A percentile compares a stretch with the other conserved stretches of the same genome.
Evolutionary conservation across 2,797 vertebrate species (phyloP).

Genomic region (Echeneis naucrates): DNA sequence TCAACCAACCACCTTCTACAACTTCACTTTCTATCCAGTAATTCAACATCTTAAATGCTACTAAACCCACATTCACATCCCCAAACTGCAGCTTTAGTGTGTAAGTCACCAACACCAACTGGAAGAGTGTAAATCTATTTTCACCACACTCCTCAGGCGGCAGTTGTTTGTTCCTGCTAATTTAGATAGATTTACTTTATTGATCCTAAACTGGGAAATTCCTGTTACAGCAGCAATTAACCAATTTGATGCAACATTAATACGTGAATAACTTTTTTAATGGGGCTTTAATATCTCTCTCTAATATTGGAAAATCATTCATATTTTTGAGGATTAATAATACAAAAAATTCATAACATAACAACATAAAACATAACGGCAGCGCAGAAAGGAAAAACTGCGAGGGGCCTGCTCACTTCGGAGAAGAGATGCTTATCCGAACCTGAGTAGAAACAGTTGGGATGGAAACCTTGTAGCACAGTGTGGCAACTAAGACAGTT

Average conservation of each 20-base stretch:
- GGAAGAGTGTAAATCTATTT: not conserved
- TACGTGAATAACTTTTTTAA: not conserved
- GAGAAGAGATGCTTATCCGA: constrained; percentile 71
- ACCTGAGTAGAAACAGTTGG: constrained; percentile 60
- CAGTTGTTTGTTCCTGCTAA: not conserved
- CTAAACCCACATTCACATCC: too few relatives aligned
- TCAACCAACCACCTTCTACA: too few relatives aligned
- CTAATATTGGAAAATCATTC: not conserved
- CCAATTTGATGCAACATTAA: not conserved
- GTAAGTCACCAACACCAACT: not conserved
- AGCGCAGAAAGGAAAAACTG: constrained; percentile 45
- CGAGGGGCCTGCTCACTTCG: constrained; percentile 62
- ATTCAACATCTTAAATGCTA: too few relatives aligned
- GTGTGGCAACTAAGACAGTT: constrained; percentile 63
- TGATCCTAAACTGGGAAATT: too few relatives aligned
- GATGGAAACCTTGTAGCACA: constrained; percentile 46
- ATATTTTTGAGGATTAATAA: not conserved
- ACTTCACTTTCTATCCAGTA: too few relatives aligned
- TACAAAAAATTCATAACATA: not conserved
- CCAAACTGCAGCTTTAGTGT: too few relatives aligned
- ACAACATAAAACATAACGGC: constrained; percentile 11
- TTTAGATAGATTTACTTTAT: too few relatives aligned
- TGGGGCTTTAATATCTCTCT: not conserved
- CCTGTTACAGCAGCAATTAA: too few relatives aligned
- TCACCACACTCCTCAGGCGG: not conserved